Evolutionary conservation across 2,888 invertebrate genomes (phyloP).

Genomic region (Pterobdella sp.): DNA sequence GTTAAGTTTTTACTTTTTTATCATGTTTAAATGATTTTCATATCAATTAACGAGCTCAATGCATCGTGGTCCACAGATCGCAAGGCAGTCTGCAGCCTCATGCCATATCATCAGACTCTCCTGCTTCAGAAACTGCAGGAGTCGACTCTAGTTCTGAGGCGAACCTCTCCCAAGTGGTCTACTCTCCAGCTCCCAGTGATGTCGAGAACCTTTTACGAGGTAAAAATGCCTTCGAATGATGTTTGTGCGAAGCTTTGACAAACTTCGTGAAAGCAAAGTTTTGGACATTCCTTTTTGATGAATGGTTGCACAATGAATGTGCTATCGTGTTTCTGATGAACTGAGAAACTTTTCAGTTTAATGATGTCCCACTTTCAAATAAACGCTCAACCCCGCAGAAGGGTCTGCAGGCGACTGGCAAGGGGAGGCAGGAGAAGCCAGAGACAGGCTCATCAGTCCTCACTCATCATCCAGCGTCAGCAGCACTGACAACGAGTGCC

Average conservation of each 20-base stretch:
- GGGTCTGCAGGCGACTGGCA: background rate
- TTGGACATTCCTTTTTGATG: background rate
- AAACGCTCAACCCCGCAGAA: background rate
- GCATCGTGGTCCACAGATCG: too few species aligned
- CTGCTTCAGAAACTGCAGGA: background rate
- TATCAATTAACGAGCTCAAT: too few species aligned
- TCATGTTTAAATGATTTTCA: too few species aligned
- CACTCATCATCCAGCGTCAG: constrained; percentile 42
- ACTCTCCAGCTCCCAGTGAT: constrained; percentile 3
- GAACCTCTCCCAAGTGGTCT: constrained; percentile 19
- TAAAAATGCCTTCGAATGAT: background rate
- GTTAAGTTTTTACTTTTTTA: too few species aligned
- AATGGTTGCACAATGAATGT: background rate
- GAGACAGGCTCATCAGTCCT: constrained; percentile 27
- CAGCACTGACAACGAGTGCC: constrained; percentile 46
- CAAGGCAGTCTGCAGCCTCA: constrained; percentile 1
- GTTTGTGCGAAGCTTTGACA: background rate
- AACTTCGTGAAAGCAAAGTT: background rate
- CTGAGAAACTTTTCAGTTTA: too few species aligned
- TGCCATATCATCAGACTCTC: constrained; percentile 6
- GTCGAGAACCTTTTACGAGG: background rate
- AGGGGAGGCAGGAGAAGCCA: constrained; percentile 40
- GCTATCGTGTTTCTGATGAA: too few species aligned
- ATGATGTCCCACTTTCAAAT: too few species aligned
- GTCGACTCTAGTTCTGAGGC: constrained; percentile 9